Evolutionary conservation across 2,113 vertebrate species (phyloP).

Genomic region (Notothenia coriiceps): DNA sequence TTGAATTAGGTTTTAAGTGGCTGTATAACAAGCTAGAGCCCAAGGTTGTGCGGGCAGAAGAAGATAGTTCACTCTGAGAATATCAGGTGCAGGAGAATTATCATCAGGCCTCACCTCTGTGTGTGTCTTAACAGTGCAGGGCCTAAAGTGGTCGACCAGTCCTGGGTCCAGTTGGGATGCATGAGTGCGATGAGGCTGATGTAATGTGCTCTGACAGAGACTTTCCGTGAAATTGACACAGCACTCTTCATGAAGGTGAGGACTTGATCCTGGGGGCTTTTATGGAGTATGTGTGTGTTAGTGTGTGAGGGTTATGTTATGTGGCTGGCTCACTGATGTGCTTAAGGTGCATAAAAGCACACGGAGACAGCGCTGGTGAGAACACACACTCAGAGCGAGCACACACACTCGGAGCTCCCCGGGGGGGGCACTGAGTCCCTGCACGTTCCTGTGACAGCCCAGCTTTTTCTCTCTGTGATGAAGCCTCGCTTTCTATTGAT

Average conservation of each 20-base stretch:
- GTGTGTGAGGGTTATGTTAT: not conserved
- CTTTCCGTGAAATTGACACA: slow-evolving; percentile 51
- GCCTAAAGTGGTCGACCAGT: not conserved
- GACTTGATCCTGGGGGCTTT: slow-evolving; percentile 17
- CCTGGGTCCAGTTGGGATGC: slow-evolving; percentile 12
- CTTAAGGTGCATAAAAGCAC: slow-evolving; percentile 46
- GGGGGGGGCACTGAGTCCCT: slow-evolving; percentile 47
- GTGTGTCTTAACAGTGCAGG: not conserved
- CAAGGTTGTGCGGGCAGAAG: not conserved
- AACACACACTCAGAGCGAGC: not conserved
- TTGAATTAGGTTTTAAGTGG: not conserved
- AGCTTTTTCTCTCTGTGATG: slow-evolving; percentile 49
- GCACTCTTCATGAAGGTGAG: slow-evolving; percentile 42
- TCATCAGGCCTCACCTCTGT: not conserved
- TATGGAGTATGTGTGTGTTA: not conserved
- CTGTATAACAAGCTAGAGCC: not conserved
- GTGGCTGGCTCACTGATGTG: slow-evolving; percentile 20
- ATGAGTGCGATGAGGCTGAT: slow-evolving; percentile 3
- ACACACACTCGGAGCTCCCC: slow-evolving; percentile 3
- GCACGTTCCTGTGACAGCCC: slow-evolving; percentile 41
- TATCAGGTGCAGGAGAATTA: not conserved
- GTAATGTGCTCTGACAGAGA: slow-evolving; percentile 46
- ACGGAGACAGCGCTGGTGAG: not conserved
- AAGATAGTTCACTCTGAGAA: not conserved
- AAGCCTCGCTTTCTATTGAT: slow-evolving; percentile 46